A percentile compares a stretch with the other conserved stretches of the same genome.
Conservation (phyloP, 2,888 invertebrate species). For the Zootermopsis nevadensis region DNA sequence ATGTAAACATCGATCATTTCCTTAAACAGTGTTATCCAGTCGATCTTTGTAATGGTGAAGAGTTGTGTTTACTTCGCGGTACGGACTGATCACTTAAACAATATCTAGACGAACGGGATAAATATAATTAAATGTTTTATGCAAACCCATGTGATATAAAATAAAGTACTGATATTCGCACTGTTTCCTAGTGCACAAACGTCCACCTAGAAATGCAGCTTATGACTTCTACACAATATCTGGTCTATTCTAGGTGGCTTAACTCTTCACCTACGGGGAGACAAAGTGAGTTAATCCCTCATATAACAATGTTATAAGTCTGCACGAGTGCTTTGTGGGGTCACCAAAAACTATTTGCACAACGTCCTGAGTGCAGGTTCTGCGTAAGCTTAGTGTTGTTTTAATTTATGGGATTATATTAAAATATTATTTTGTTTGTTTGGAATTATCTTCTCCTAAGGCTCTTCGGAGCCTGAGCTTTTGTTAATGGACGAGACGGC, state of each 20-base stretch:
- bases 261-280: conserved; percentile 1
- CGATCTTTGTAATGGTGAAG: too few relatives aligned
- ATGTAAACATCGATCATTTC: too few relatives aligned
- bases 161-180: background rate
- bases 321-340: background rate
- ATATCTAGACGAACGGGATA: too few relatives aligned
- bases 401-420: conserved; percentile 32
- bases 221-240: background rate
- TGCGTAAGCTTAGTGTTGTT: conserved; percentile 24
- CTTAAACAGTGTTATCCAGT: too few relatives aligned
- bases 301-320: background rate
- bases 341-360: conserved; percentile 14
- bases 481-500: conserved; percentile 22
- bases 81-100: too few relatives aligned
- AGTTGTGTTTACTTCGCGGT: too few relatives aligned
- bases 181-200: background rate
- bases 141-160: background rate
- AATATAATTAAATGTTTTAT: too few relatives aligned
- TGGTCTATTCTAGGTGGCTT: background rate
- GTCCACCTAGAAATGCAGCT: background rate
- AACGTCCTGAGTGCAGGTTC: background rate
- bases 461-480: background rate
- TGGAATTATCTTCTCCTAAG: conserved; percentile 6
- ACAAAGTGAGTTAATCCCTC: conserved; percentile 7
- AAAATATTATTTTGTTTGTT: conserved; percentile 35